Conservation (phyloP, 2,888 invertebrate species). For the Drosophila testacea region DNA sequence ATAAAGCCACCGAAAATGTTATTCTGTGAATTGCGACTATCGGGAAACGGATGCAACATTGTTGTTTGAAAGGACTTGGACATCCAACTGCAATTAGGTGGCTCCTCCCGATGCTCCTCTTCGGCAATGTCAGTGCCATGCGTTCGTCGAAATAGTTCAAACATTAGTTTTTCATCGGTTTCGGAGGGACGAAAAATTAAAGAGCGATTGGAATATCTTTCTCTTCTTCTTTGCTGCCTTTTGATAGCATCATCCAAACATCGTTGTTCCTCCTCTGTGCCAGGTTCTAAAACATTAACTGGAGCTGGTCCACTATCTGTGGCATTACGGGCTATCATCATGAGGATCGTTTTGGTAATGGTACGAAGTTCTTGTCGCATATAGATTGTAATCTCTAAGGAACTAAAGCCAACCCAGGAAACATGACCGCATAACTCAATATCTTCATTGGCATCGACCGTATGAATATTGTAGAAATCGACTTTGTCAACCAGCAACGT, state of each 20-base stretch:
- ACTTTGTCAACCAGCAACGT: slow-evolving; percentile 91
- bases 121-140: slow-evolving; percentile 86
- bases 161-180: slow-evolving; percentile 88
- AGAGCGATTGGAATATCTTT: slow-evolving; percentile 10
- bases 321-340: slow-evolving; percentile 90
- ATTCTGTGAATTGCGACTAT: slow-evolving; percentile 90
- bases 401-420: slow-evolving; percentile 89
- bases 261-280: slow-evolving; percentile 87
- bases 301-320: slow-evolving; percentile 86
- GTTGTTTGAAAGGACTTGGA: slow-evolving; percentile 86
- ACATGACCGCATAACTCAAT: slow-evolving; percentile 90
- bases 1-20: slow-evolving; percentile 92
- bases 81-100: slow-evolving; percentile 88
- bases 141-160: slow-evolving; percentile 88
- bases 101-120: slow-evolving; percentile 62
- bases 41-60: slow-evolving; percentile 87
- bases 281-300: slow-evolving; percentile 87
- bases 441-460: slow-evolving; percentile 86
- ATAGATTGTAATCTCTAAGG: slow-evolving; percentile 90
- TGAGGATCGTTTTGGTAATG: slow-evolving; percentile 88
- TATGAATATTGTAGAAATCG: slow-evolving; percentile 83
- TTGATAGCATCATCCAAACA: slow-evolving; percentile 87
- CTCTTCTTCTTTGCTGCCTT: slow-evolving; percentile 85
- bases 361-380: slow-evolving; percentile 87
- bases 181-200: slow-evolving; percentile 87